Evolutionary conservation across 2,113 vertebrate genomes (phyloP).

Genomic region (Notothenia coriiceps): DNA sequence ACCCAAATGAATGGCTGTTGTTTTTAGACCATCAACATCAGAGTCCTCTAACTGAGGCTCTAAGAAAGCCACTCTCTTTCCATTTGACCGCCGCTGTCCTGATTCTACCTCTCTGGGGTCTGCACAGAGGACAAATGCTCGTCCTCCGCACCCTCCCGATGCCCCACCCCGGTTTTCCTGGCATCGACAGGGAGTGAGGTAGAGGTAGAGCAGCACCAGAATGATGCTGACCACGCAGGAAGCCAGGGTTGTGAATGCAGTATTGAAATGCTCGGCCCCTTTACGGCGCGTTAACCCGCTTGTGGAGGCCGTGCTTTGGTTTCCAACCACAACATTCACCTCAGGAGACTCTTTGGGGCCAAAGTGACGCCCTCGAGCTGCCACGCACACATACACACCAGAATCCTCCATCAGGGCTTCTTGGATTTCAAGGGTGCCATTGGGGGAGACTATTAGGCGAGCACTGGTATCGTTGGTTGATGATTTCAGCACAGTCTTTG

Average conservation of each 20-base stretch:
- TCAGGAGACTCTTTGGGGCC: constrained; percentile 79
- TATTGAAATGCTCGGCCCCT: constrained; percentile 87
- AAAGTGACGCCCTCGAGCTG: constrained; percentile 79
- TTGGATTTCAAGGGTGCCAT: constrained; percentile 87
- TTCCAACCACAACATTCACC: constrained; percentile 84
- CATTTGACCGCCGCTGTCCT: constrained; percentile 80
- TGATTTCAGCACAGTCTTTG: constrained; percentile 77
- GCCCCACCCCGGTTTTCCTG: constrained; percentile 61
- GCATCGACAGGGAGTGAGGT: constrained; percentile 89
- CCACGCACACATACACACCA: constrained; percentile 86
- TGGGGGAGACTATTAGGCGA: constrained; percentile 81
- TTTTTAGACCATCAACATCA: constrained; percentile 80
- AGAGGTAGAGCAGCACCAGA: constrained; percentile 90
- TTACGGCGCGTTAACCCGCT: constrained; percentile 68
- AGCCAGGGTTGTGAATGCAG: constrained; percentile 90
- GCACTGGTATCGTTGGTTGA: constrained; percentile 58
- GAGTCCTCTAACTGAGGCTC: constrained; percentile 83
- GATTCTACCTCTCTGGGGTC: constrained; percentile 75
- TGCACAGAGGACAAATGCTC: constrained; percentile 70
- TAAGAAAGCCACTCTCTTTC: constrained; percentile 89
- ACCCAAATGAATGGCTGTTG: constrained; percentile 78
- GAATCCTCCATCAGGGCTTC: constrained; percentile 83
- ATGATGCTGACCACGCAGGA: constrained; percentile 90
- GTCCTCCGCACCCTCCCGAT: constrained; percentile 61
- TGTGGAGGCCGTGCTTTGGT: constrained; percentile 77